Evolutionary conservation across 2,113 vertebrate species (phyloP), one percentile per base, ranked within the genome.

Genomic region (Myiozetetes cayanensis): DNA sequence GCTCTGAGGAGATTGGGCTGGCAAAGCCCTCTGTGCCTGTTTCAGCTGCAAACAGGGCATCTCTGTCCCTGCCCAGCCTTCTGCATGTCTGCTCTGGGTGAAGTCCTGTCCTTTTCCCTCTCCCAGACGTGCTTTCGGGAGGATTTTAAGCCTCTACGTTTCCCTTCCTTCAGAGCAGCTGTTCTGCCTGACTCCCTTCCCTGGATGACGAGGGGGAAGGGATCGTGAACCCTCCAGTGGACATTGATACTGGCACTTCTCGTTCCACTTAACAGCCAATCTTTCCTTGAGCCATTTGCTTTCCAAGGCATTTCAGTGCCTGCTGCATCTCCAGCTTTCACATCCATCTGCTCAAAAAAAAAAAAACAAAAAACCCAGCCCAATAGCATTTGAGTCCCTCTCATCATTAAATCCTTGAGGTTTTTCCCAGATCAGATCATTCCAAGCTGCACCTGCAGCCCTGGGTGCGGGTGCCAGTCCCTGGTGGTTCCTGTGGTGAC

Each of bases 41-140:
- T 14, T 12, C 1, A 3, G 68, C n/a, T 39, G 33, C 43, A 44
- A 30, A 53, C 0, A 1, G 31, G 49, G 11, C 17, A 17, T 8
- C 53, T 55, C 37, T n/a, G 0, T 14, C 52, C 30, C 59, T 77
- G 49, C 58, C 47, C 47, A 53, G 28, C 37, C 27, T 10, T 28
- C 30, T 46, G 28, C 49, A 15, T 7, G 4, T 16, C 73, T 65
- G 53, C 68, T 37, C 39, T 65, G 22, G 4, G 12, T 1, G 0
- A 58, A 35, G 49, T 37, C 35, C 24, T 25, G 14, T 12, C 10
- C 39, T 8, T n/a, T 65, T 28, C 23, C 35, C 55, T 59, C 61
- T 35, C 65, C 17, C 55, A 39, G 33, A 78, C 20, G 33, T 11
- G 37, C 28, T 68, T 73, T 66, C 81, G 46, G 68, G 41, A 49